Percentiles rank a stretch among this genome's conserved stretches.
phyloP scores from a whole-genome alignment of 2,797 vertebrate species.

The Benthosema pterotum region DNA sequence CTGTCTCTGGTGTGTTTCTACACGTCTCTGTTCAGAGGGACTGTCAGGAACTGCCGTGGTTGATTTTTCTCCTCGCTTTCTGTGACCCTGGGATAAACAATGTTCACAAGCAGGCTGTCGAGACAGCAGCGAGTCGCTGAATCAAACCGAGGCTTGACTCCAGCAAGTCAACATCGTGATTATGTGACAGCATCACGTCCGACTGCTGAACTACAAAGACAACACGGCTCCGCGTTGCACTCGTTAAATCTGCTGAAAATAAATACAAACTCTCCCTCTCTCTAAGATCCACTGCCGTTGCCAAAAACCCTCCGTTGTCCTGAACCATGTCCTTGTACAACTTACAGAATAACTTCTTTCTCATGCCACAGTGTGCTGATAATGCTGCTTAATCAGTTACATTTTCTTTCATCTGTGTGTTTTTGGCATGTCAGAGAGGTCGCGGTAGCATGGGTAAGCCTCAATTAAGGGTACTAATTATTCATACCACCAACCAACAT shows the following conservation, averaged over 20 bases:
- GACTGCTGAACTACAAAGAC: conserved; percentile 41
- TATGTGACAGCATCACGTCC: conserved; percentile 14
- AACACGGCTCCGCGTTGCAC: conserved; percentile 20
- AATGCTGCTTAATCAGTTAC: conserved; percentile 64
- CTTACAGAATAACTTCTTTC: conserved; percentile 48
- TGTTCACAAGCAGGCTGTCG: conserved; percentile 2
- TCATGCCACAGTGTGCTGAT: conserved; percentile 57
- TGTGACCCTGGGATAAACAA: conserved; percentile 8
- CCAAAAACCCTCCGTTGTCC: conserved; percentile 29
- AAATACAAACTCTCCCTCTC: conserved; percentile 14
- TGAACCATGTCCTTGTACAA: conserved; percentile 30
- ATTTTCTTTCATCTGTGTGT: conserved; percentile 45
- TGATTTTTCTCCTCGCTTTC: not conserved
- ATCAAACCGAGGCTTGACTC: conserved; percentile 9
- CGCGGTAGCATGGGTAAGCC: conserved; percentile 66
- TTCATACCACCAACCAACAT: conserved; percentile 57
- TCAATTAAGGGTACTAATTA: conserved; percentile 61
- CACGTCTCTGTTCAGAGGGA: not conserved
- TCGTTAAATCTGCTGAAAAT: conserved; percentile 3
- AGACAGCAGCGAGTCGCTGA: conserved; percentile 10
- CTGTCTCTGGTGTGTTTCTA: not conserved
- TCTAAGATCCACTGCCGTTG: conserved; percentile 32
- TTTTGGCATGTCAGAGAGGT: conserved; percentile 50
- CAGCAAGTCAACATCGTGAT: conserved; percentile 10
- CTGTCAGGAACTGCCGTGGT: conserved; percentile 2